Evolutionary conservation across 2,797 vertebrate species (phyloP).

Genomic region (Adelosebastes latens): DNA sequence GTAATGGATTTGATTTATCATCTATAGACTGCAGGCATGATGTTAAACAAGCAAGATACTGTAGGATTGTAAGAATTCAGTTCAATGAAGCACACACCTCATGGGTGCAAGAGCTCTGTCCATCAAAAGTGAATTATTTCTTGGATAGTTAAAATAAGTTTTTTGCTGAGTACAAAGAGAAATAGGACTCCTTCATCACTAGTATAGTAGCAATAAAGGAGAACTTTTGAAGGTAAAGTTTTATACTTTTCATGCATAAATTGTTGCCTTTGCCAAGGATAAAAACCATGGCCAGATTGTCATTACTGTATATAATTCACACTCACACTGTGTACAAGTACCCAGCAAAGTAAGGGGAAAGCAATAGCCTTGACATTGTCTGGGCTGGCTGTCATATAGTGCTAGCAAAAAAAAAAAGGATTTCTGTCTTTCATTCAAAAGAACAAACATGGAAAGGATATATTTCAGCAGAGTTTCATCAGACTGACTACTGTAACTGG

Average conservation of each 20-base stretch:
- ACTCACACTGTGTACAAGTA: not conserved
- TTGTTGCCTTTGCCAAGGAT: not conserved
- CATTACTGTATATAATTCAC: not conserved
- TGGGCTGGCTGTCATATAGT: not conserved
- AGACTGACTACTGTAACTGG: conserved; percentile 12
- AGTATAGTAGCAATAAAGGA: too few species aligned
- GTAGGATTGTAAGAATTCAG: not conserved
- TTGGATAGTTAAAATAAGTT: not conserved
- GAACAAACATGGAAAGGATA: not conserved
- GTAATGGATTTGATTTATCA: not conserved
- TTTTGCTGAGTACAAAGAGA: not conserved
- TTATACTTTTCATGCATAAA: not conserved
- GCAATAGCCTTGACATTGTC: not conserved
- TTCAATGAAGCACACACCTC: not conserved
- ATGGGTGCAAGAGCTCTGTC: not conserved
- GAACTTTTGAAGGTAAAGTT: not conserved
- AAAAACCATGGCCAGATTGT: not conserved
- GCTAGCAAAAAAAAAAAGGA: not conserved
- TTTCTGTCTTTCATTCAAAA: not conserved
- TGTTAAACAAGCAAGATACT: too few species aligned
- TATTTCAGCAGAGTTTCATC: conserved; percentile 42
- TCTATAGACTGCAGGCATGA: too few species aligned
- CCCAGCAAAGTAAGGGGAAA: not conserved
- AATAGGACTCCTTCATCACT: not conserved
- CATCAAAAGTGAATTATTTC: not conserved